Conservation (phyloP, 2,888 invertebrate species). For the Peribatodes rhomboidaria region DNA sequence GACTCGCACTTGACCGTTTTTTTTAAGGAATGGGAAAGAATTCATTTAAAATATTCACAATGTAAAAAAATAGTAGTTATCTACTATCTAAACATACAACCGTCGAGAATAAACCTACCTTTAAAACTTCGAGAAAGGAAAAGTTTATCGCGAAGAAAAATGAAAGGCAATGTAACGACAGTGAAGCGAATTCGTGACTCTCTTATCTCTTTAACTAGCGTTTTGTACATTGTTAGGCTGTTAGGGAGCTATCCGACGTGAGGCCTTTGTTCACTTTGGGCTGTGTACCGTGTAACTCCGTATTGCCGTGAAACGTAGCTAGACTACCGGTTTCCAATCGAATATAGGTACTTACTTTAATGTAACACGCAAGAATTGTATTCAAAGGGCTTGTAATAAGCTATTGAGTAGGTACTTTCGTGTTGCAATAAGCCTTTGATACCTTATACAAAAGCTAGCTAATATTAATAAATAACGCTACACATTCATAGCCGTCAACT, state of each 20-base stretch:
- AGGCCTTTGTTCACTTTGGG: conserved; percentile 35
- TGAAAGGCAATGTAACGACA: conserved; percentile 31
- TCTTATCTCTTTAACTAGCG: conserved; percentile 50
- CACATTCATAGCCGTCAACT: too few species aligned
- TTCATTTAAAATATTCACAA: neutral
- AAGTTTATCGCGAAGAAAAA: conserved; percentile 23
- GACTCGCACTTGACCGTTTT: too few species aligned
- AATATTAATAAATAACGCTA: too few species aligned
- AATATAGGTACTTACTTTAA: neutral
- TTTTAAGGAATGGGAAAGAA: neutral
- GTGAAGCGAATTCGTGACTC: conserved; percentile 50
- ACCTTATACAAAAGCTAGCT: too few species aligned
- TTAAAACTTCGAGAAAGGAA: neutral
- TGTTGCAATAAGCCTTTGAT: too few species aligned
- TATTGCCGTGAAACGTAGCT: conserved; percentile 13
- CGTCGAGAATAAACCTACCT: neutral
- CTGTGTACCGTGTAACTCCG: conserved; percentile 7
- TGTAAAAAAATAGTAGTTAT: neutral
- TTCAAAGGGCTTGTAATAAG: too few species aligned
- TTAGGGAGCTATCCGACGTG: conserved; percentile 37
- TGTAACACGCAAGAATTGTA: neutral
- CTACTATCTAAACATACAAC: neutral
- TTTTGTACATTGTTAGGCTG: conserved; percentile 53
- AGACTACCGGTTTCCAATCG: neutral
- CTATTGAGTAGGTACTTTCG: too few species aligned